phyloP scores from a whole-genome alignment of 2,797 vertebrate genomes.

The Sphaeramia orbicularis region DNA sequence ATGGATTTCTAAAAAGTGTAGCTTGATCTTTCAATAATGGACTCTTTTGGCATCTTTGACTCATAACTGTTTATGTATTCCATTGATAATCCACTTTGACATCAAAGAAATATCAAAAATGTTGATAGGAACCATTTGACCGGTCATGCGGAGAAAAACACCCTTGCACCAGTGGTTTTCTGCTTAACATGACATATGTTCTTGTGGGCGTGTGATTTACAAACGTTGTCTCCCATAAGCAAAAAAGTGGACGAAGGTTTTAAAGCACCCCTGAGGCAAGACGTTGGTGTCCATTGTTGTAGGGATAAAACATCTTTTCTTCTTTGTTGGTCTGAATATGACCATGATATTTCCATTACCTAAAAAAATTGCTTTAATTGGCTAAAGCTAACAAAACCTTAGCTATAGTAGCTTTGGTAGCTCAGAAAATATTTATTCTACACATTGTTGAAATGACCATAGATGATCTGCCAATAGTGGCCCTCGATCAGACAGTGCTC shows the following conservation, averaged over 20 bases:
- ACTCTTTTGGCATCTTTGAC: not conserved
- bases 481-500: conserved; percentile 2
- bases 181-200: conserved; percentile 1
- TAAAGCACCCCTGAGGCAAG: no score
- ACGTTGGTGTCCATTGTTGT: not conserved
- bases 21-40: not conserved
- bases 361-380: not conserved
- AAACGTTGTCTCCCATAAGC: not conserved
- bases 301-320: not conserved
- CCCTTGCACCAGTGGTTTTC: not conserved
- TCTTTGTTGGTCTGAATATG: not conserved
- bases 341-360: no score
- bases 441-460: not conserved
- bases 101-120: not conserved
- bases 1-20: no score
- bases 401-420: no score
- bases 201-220: conserved; percentile 9
- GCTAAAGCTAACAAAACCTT: not conserved
- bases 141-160: not conserved
- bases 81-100: not conserved
- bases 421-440: no score
- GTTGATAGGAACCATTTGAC: not conserved
- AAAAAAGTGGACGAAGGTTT: not conserved
- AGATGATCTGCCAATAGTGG: not conserved
- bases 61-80: not conserved